Percentiles rank a stretch among this genome's conserved stretches.
These are phyloP conservation scores for Pipistrellus pygmaeus DNA, from an alignment of 2,797 vertebrate species.

Conservation along the genomic window DNA sequence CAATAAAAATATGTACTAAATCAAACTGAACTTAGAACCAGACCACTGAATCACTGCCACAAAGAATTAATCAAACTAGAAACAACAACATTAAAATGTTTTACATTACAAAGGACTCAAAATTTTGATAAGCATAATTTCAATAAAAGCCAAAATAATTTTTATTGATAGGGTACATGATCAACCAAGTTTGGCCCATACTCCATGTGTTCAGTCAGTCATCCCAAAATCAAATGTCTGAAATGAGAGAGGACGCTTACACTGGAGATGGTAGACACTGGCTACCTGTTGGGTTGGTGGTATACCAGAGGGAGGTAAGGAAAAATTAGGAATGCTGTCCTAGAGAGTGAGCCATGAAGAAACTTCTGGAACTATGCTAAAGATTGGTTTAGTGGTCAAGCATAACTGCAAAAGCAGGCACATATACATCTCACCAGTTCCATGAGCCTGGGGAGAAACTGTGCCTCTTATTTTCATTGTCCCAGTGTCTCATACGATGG, in stretches of 20 bases:
- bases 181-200: not conserved
- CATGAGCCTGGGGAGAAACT: not conserved
- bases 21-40: constrained; percentile 24
- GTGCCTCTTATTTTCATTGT: not conserved
- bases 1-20: constrained; percentile 6
- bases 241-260: not conserved
- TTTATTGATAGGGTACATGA: not conserved
- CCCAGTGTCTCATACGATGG: not conserved
- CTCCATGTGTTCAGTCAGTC: not conserved
- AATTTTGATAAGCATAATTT: not conserved
- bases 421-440: not conserved
- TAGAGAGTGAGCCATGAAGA: constrained; percentile 30
- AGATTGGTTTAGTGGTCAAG: not conserved
- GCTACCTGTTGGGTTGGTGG: not conserved
- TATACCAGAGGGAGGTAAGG: not conserved
- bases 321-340: constrained; percentile 1
- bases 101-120: constrained; percentile 21
- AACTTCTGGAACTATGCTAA: constrained; percentile 37
- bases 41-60: not conserved
- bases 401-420: not conserved
- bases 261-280: not conserved
- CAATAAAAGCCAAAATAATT: constrained; percentile 21
- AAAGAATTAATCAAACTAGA: not conserved
- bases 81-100: constrained; percentile 12
- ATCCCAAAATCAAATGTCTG: not conserved